phyloP scores from a whole-genome alignment of 2,888 invertebrate species.

The Pseudococcus viburni region DNA sequence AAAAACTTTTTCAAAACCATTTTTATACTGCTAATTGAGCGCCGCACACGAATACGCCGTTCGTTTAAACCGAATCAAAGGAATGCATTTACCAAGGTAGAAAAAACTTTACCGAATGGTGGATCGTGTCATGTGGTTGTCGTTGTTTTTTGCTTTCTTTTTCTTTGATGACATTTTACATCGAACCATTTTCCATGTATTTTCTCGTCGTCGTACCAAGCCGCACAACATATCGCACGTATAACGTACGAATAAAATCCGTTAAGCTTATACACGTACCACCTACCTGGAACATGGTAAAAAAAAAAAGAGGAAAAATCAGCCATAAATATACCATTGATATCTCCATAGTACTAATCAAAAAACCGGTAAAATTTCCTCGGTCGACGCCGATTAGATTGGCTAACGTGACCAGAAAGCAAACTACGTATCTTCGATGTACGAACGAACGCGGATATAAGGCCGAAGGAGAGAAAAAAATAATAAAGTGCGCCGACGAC shows the following conservation, averaged over 20 bases:
- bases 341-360: conserved; percentile 43
- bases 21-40: conserved; percentile 47
- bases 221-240: not conserved
- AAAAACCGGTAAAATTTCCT: conserved; percentile 38
- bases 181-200: not conserved
- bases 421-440: not conserved
- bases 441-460: not conserved
- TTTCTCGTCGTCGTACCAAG: not conserved
- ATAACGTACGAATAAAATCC: not conserved
- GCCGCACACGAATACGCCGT: not conserved
- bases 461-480: not conserved
- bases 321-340: conserved; percentile 37
- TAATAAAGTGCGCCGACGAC: conserved; percentile 36
- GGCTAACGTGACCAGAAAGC: conserved; percentile 51
- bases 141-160: not conserved
- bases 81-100: not conserved
- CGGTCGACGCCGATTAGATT: conserved; percentile 38
- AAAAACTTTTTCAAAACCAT: conserved; percentile 12
- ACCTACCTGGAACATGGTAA: not conserved
- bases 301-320: conserved; percentile 22
- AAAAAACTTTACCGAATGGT: not conserved
- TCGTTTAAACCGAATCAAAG: not conserved
- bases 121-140: no score
- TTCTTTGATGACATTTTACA: not conserved
- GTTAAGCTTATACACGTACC: not conserved